A percentile compares a stretch with the other conserved stretches of the same genome.
These are phyloP conservation scores for Pristionchus japonicus DNA, from an alignment of 2,888 invertebrate species.

Conservation along the genomic window DNA sequence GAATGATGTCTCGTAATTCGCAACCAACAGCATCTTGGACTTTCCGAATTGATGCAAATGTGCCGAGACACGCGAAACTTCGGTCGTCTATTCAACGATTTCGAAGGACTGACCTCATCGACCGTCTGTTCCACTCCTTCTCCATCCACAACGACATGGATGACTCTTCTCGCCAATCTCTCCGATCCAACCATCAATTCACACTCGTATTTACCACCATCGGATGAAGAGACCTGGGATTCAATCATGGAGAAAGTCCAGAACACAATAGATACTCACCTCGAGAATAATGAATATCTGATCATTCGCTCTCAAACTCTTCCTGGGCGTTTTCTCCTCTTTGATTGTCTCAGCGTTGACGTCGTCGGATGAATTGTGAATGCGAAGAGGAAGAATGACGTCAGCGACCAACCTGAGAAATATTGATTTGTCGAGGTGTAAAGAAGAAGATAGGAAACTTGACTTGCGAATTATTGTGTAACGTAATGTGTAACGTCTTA, in stretches of 20 bases:
- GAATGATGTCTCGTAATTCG: not conserved
- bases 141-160: constrained; percentile 33
- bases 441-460: not conserved
- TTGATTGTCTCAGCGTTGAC: not conserved
- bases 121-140: not conserved
- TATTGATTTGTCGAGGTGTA: too few relatives aligned
- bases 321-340: constrained; percentile 19
- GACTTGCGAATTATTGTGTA: too few relatives aligned
- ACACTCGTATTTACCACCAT: constrained; percentile 23
- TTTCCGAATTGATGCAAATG: too few relatives aligned
- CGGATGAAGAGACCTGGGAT: not conserved
- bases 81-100: too few relatives aligned
- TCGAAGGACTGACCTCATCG: too few relatives aligned
- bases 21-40: too few relatives aligned
- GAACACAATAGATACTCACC: not conserved
- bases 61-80: too few relatives aligned
- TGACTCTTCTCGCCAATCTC: not conserved
- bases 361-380: not conserved
- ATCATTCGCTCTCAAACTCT: constrained; percentile 31
- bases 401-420: constrained; percentile 8
- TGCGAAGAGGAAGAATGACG: not conserved
- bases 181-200: constrained; percentile 42
- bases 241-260: not conserved
- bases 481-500: too few relatives aligned
- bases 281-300: constrained; percentile 44